A percentile compares a stretch with the other conserved stretches of the same genome.
These are phyloP conservation scores for Aplysia californica DNA, from an alignment of 1,140 invertebrate genomes.

Conservation along the genomic window DNA sequence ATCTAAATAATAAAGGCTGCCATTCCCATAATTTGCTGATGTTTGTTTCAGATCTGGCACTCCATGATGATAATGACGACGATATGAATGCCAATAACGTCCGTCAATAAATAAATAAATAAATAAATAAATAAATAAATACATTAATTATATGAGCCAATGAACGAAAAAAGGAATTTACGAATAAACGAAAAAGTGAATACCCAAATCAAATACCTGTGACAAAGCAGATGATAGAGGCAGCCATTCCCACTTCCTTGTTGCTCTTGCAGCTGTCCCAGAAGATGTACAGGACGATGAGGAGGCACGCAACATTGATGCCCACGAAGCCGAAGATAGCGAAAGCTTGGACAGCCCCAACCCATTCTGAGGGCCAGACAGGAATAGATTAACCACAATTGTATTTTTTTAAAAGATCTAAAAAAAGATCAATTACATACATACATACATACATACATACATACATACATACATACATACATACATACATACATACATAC, in stretches of 20 bases:
- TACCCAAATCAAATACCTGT: neutral
- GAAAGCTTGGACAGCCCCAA: conserved; percentile 24
- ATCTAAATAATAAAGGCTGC: too few relatives aligned
- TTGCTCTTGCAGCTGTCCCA: conserved; percentile 18
- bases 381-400: too few relatives aligned
- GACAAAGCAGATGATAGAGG: conserved; percentile 17
- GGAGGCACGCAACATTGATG: conserved; percentile 13
- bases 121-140: too few relatives aligned
- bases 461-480: conserved; percentile 70
- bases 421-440: neutral
- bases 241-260: conserved; percentile 11
- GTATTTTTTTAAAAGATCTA: too few relatives aligned
- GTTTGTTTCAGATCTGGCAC: neutral
- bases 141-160: neutral
- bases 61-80: neutral
- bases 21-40: neutral
- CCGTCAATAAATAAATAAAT: neutral
- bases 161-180: neutral
- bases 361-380: conserved; percentile 19
- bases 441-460: neutral
- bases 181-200: neutral
- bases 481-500: conserved; percentile 18
- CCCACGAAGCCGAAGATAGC: conserved; percentile 29
- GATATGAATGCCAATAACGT: neutral
- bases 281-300: conserved; percentile 25